Evolutionary conservation across 2,113 vertebrate species (phyloP).

Genomic region (Nipponia nippon): DNA sequence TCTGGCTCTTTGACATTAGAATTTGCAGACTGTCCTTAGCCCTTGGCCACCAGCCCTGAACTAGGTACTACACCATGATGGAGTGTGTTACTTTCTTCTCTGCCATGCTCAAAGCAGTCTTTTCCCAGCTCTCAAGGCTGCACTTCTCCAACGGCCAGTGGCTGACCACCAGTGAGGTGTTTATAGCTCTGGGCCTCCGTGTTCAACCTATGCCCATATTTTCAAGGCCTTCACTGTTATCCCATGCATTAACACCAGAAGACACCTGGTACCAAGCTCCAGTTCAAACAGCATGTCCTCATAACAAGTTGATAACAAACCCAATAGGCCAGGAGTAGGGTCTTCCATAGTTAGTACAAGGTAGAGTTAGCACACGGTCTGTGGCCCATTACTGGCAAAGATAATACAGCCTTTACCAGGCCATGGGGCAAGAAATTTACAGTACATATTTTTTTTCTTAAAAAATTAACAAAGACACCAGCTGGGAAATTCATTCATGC

Average conservation of each 20-base stretch:
- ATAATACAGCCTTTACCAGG: background rate
- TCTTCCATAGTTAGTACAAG: background rate
- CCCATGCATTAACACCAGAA: background rate
- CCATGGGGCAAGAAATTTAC: background rate
- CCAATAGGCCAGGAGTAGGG: background rate
- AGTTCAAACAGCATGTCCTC: background rate
- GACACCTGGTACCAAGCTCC: background rate
- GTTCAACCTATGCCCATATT: rapidly evolving
- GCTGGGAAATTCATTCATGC: background rate
- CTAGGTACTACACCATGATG: rapidly evolving
- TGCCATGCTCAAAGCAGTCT: background rate
- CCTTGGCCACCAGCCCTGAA: background rate
- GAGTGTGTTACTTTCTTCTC: background rate
- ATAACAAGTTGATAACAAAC: background rate
- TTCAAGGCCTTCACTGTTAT: background rate
- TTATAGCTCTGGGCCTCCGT: background rate
- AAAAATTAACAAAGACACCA: background rate
- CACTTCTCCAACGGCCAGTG: background rate
- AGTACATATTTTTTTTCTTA: background rate
- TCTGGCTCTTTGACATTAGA: background rate
- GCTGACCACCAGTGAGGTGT: background rate
- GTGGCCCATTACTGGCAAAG: background rate
- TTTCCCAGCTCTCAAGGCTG: background rate
- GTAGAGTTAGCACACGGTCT: background rate
- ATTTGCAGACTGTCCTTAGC: background rate